Percentiles rank a stretch among this genome's conserved stretches.
These are phyloP conservation scores for Drosophila arizonae DNA, from an alignment of 1,140 invertebrate genomes.

Conservation along the genomic window DNA sequence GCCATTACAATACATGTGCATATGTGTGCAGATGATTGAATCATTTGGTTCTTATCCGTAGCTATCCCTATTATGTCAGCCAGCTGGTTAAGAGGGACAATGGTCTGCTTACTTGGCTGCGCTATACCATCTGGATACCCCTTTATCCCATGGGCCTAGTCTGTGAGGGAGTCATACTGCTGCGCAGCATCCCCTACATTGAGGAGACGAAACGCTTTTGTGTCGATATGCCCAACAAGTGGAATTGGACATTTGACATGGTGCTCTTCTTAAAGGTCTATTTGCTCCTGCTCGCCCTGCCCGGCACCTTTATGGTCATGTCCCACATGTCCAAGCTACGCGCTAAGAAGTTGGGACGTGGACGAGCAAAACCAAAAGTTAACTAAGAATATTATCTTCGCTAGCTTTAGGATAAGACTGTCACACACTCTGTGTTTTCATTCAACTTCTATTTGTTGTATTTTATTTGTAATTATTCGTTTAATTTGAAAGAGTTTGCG, in stretches of 20 bases:
- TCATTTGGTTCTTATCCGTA: constrained; percentile 8
- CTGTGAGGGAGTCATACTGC: constrained; percentile 92
- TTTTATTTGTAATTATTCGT: neutral
- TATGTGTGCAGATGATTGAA: neutral
- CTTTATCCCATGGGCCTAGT: constrained; percentile 95
- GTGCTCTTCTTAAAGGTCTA: constrained; percentile 91
- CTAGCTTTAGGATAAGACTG: neutral
- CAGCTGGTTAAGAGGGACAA: constrained; percentile 90
- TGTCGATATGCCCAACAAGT: constrained; percentile 90
- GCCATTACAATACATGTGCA: too few species aligned
- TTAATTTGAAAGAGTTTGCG: neutral
- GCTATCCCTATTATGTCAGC: constrained; percentile 96
- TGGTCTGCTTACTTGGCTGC: constrained; percentile 93
- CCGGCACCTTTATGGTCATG: constrained; percentile 90
- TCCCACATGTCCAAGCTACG: constrained; percentile 89
- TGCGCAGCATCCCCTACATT: constrained; percentile 94
- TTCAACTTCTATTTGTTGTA: neutral
- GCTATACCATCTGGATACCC: constrained; percentile 96
- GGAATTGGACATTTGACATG: constrained; percentile 94
- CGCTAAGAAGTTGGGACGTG: constrained; percentile 84
- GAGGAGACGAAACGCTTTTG: constrained; percentile 92
- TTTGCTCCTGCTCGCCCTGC: constrained; percentile 89
- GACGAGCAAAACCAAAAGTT: constrained; percentile 55
- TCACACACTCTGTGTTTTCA: neutral
- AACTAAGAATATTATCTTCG: constrained; percentile 17